phyloP scores from a whole-genome alignment of 2,113 vertebrate species.

The Struthidea cinerea region DNA sequence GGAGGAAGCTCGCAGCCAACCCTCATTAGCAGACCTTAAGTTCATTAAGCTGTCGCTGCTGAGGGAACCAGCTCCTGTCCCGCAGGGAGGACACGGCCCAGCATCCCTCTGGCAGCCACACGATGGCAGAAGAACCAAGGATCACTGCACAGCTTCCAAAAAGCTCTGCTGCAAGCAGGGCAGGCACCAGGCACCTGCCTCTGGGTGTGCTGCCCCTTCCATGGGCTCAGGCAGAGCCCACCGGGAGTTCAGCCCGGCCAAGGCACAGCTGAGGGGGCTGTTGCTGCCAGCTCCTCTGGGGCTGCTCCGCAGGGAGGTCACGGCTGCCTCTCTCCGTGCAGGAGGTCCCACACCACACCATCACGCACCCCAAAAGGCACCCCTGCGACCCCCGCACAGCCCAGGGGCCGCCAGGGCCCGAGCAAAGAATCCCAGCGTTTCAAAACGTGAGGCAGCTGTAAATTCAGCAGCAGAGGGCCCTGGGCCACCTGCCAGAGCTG shows the following conservation, averaged over 20 bases:
- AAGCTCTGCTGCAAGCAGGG: background rate
- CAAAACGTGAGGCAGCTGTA: background rate
- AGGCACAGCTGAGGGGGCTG: background rate
- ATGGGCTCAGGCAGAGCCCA: accelerated
- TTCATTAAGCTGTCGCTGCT: background rate
- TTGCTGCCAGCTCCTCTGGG: background rate
- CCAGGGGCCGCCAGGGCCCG: background rate
- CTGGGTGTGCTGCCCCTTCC: background rate
- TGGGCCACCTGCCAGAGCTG: background rate
- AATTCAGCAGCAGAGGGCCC: background rate
- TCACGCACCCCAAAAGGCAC: background rate
- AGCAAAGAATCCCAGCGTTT: background rate
- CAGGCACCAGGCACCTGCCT: background rate
- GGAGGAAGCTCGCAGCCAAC: background rate
- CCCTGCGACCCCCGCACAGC: accelerated
- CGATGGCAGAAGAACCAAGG: slow-evolving; percentile 31
- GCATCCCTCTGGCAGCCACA: background rate
- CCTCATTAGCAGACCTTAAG: background rate
- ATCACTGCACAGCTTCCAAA: background rate
- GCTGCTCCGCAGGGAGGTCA: background rate
- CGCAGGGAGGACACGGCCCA: accelerated
- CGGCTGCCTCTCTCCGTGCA: accelerated
- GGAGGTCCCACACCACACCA: background rate
- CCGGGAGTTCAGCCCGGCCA: background rate
- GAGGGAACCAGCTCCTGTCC: too few species aligned